phyloP scores from a whole-genome alignment of 2,113 vertebrate species.

The Gadus chalcogrammus region DNA sequence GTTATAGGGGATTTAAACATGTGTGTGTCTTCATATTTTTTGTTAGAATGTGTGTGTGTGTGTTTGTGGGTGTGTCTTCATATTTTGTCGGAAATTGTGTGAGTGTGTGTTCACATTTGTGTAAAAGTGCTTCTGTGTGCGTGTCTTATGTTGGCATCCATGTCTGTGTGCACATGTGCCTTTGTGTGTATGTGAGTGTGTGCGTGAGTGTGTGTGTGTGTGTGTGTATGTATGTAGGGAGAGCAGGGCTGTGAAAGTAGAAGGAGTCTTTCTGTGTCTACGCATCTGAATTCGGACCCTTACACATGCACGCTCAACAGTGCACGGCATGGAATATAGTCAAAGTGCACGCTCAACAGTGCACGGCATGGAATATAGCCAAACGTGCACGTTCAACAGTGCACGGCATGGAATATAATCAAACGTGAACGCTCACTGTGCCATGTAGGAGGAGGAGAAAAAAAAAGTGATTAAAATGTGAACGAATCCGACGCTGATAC shows the following conservation, averaged over 20 bases:
- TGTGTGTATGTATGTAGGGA: conserved; percentile 23
- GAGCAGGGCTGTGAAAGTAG: conserved; percentile 36
- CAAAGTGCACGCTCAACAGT: no score
- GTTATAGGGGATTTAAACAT: no score
- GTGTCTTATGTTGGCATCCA: background rate
- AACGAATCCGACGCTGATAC: conserved; percentile 59
- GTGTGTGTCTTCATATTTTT: background rate
- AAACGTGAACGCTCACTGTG: no score
- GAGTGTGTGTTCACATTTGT: no score
- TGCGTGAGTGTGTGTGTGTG: conserved; percentile 28
- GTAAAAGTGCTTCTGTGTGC: no score
- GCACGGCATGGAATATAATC: no score
- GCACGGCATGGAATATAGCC: no score
- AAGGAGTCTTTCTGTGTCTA: background rate
- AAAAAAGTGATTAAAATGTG: conserved; percentile 64
- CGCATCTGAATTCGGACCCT: no score
- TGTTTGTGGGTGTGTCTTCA: background rate
- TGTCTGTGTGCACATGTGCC: background rate
- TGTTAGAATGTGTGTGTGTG: background rate
- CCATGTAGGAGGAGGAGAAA: background rate
- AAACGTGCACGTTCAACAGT: no score
- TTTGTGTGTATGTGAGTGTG: background rate
- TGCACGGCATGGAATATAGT: no score
- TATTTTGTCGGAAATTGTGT: no score
- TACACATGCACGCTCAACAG: no score